Evolutionary conservation across 1,140 invertebrate species (phyloP), one percentile per base, ranked within the genome.

Genomic region (Dendrolimus kikuchii): DNA sequence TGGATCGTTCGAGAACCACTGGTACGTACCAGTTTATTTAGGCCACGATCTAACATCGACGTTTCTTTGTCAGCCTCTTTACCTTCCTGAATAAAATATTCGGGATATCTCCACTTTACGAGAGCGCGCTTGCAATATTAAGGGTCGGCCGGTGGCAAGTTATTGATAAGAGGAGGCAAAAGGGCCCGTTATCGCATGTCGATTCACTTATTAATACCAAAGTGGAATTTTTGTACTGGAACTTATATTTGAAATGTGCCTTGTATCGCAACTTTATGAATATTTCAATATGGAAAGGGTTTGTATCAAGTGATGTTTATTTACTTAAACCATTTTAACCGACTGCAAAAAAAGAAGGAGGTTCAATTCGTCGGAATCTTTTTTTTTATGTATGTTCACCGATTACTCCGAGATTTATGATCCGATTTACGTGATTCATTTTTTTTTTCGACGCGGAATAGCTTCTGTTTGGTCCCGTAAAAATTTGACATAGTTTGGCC

Each of bases 1-100:
- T 10, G 45, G n/a, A 23, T 23, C 45, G 45, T 38, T 48, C 53
- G 47, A 59, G 48, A 63, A 62, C 54, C 38, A 49, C 41, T 68
- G 55, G 77, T 81, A 79, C 40, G 1, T 51, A 9, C 47, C 62
- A 59, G 75, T 81, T 85, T 85, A 74, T 81, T 76, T 85, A 82
- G 81, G 71, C 68, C 51, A 46, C 71, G 73, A 75, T 75, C 70
- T 75, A 74, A 71, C 76, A 74, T 71, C 23, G 23, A 62, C 76
- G 81, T 76, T 79, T 81, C 77, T 82, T 80, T 82, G 81, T 82
- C 59, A 72, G 74, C 63, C 74, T 74, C 71, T 83, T 79, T 81
- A 79, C 74, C 73, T 79, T 65, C 55, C 57, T 57, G 56, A 72
- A 77, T 82, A 76, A 82, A 84, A 84, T 84, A 81, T 84, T 81